These are phyloP conservation scores for Microctenopoma stevenorrisi DNA, from an alignment of 2,797 vertebrate species.

Conservation along the genomic window DNA sequence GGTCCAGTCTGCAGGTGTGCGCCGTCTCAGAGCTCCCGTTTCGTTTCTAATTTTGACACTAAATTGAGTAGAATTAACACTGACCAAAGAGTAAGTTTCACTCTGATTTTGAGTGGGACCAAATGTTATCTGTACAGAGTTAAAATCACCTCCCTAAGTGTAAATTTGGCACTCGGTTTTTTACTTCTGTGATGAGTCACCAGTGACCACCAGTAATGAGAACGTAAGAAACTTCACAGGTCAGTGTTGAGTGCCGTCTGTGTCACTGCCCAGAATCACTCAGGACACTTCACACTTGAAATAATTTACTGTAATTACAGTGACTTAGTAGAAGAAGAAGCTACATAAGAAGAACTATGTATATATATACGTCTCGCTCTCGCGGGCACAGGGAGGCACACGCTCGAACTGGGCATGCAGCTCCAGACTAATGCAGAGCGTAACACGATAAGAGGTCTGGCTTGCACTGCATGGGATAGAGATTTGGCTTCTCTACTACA, in stretches of 20 bases:
- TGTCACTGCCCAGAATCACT: conserved; percentile 2
- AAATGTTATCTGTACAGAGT: too few species aligned
- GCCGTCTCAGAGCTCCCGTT: too few species aligned
- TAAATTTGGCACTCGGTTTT: too few species aligned
- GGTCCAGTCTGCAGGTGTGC: too few species aligned
- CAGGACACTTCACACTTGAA: neutral
- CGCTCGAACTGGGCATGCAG: conserved; percentile 42
- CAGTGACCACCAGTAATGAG: conserved; percentile 2
- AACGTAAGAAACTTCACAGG: neutral
- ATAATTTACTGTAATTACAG: conserved; percentile 4
- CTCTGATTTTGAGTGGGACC: too few species aligned
- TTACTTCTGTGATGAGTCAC: neutral
- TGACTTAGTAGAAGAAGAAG: conserved; percentile 31
- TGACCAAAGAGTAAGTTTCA: too few species aligned
- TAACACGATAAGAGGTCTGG: conserved; percentile 64
- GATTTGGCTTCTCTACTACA: conserved; percentile 61
- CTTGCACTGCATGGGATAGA: conserved; percentile 50
- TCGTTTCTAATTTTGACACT: too few species aligned
- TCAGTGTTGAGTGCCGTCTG: conserved; percentile 3
- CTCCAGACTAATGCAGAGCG: conserved; percentile 55
- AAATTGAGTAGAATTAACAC: too few species aligned
- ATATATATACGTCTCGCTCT: conserved; percentile 21
- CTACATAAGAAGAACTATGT: conserved; percentile 8
- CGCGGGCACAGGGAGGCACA: conserved; percentile 23
- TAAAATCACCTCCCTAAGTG: too few species aligned